These are phyloP conservation scores for Rhinolophus ferrumequinum DNA, from an alignment of 2,113 vertebrate species.

Conservation along the genomic window DNA sequence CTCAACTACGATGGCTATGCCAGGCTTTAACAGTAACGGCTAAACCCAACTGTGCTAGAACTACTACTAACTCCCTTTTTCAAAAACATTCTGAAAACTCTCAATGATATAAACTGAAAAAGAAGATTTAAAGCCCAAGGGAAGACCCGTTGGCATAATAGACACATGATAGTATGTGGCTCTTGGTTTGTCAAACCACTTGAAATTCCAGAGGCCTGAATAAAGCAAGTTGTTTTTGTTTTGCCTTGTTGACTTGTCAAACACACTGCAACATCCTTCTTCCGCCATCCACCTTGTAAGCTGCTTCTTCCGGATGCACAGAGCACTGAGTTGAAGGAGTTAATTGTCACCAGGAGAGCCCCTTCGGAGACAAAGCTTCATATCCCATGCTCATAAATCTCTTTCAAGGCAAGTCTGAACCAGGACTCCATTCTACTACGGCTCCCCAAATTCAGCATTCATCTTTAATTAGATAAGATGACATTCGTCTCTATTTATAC, in stretches of 20 bases:
- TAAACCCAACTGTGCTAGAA: background rate
- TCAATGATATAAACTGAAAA: background rate
- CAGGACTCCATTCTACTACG: conserved; percentile 24
- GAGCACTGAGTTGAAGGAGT: background rate
- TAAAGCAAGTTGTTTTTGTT: background rate
- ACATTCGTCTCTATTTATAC: conserved; percentile 41
- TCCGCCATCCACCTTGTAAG: background rate
- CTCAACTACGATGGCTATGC: background rate
- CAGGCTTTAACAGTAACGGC: background rate
- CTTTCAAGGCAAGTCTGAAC: conserved; percentile 45
- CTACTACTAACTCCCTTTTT: background rate
- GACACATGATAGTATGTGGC: background rate
- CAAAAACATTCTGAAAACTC: conserved; percentile 36
- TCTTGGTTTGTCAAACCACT: background rate
- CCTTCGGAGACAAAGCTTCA: conserved; percentile 25
- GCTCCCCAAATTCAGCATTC: conserved; percentile 59
- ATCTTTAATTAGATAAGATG: conserved; percentile 51
- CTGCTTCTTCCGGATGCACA: background rate
- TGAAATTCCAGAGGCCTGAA: background rate
- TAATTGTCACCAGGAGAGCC: conserved; percentile 27
- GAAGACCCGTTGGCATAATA: background rate
- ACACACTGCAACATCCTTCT: background rate
- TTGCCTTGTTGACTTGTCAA: background rate
- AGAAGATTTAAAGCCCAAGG: background rate
- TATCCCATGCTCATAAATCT: conserved; percentile 53